These are phyloP conservation scores for Abrostola triplasia DNA, from an alignment of 2,888 invertebrate species.

Conservation along the genomic window DNA sequence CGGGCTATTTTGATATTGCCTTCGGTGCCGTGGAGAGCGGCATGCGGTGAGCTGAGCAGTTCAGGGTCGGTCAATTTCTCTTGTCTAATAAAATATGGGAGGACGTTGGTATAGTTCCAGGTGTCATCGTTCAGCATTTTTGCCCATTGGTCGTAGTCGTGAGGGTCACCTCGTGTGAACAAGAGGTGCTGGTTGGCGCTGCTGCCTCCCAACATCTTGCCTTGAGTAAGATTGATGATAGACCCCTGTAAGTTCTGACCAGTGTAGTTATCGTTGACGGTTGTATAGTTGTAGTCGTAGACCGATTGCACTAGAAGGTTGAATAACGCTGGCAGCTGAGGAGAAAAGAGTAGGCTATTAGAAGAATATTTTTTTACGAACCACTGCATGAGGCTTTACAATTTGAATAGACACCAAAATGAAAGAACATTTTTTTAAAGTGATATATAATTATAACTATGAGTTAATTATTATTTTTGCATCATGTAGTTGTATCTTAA, in stretches of 20 bases:
- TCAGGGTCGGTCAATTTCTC: slow-evolving; percentile 8
- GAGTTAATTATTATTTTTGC: no score
- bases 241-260: slow-evolving; percentile 40
- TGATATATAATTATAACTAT: no score
- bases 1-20: slow-evolving; percentile 57
- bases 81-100: slow-evolving; percentile 7
- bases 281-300: slow-evolving; percentile 59
- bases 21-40: slow-evolving; percentile 50
- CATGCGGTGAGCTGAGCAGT: slow-evolving; percentile 4
- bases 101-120: slow-evolving; percentile 19
- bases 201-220: slow-evolving; percentile 27
- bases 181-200: slow-evolving; percentile 13
- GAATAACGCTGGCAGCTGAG: slow-evolving; percentile 59
- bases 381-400: no score
- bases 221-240: slow-evolving; percentile 24
- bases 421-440: no score
- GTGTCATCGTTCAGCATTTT: slow-evolving; percentile 4
- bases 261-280: slow-evolving; percentile 54
- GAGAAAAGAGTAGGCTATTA: not conserved
- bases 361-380: no score
- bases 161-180: slow-evolving; percentile 1
- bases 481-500: no score
- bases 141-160: slow-evolving; percentile 20
- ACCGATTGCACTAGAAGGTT: slow-evolving; percentile 41
- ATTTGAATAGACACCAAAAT: no score